Percentiles rank a stretch among this genome's conserved stretches.
Conservation (phyloP, 2,888 invertebrate species). For the Sminthurides aquaticus region DNA sequence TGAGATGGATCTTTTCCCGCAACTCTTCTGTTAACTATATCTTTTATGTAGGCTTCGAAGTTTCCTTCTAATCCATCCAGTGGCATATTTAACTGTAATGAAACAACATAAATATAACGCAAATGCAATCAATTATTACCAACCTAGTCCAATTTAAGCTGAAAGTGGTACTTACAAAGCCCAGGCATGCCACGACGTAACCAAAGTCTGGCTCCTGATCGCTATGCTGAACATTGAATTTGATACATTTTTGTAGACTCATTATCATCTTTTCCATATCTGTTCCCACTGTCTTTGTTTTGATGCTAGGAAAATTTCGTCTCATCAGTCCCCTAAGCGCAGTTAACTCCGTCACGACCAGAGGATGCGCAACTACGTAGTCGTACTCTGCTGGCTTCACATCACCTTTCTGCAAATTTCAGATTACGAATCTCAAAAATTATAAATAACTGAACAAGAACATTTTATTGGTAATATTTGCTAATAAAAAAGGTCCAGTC, state of each 20-base stretch:
- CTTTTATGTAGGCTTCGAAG: slow-evolving; percentile 58
- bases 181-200: slow-evolving; percentile 58
- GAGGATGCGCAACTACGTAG: slow-evolving; percentile 67
- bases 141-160: neutral
- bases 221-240: slow-evolving; percentile 58
- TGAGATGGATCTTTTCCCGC: slow-evolving; percentile 27
- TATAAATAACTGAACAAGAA: slow-evolving; percentile 11
- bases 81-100: slow-evolving; percentile 64
- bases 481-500: too few species aligned
- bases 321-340: slow-evolving; percentile 70
- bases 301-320: slow-evolving; percentile 58
- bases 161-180: slow-evolving; percentile 54
- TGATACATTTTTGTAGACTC: slow-evolving; percentile 62
- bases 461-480: slow-evolving; percentile 58
- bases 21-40: slow-evolving; percentile 45
- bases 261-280: slow-evolving; percentile 58
- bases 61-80: slow-evolving; percentile 63
- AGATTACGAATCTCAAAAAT: neutral
- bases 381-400: slow-evolving; percentile 57
- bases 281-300: slow-evolving; percentile 56
- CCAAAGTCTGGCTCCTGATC: slow-evolving; percentile 66
- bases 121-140: too few species aligned
- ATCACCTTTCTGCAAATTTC: slow-evolving; percentile 44
- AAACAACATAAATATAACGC: slow-evolving; percentile 10
- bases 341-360: slow-evolving; percentile 68